These are phyloP conservation scores for Camponotus fellah DNA, from an alignment of 2,888 invertebrate genomes.

Conservation along the genomic window DNA sequence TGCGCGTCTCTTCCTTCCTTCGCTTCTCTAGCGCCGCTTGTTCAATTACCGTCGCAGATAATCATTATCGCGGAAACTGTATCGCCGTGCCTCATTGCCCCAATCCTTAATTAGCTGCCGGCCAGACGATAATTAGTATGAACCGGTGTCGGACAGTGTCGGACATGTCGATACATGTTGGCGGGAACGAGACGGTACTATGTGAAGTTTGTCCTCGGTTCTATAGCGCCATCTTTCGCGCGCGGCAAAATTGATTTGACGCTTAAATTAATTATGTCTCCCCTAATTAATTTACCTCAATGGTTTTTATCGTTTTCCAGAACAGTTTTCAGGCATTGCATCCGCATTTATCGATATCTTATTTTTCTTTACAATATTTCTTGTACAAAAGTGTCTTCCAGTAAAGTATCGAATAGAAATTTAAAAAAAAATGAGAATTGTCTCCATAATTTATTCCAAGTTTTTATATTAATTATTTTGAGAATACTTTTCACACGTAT, in stretches of 20 bases:
- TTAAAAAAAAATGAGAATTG: too few species aligned
- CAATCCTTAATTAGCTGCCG: conserved; percentile 83
- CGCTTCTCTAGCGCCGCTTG: conserved; percentile 70
- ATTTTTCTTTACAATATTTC: background rate
- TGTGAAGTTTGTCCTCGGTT: conserved; percentile 42
- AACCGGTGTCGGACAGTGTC: conserved; percentile 70
- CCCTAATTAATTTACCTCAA: background rate
- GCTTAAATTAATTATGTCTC: background rate
- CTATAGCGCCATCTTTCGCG: background rate
- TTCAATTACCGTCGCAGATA: conserved; percentile 82
- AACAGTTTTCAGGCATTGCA: background rate
- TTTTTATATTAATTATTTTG: too few species aligned
- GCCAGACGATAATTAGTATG: conserved; percentile 81
- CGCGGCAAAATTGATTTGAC: conserved; percentile 10
- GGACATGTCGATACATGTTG: conserved; percentile 70
- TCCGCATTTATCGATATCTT: background rate
- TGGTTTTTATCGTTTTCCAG: background rate
- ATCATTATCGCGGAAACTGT: conserved; percentile 83
- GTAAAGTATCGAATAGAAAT: too few species aligned
- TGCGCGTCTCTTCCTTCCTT: conserved; percentile 43
- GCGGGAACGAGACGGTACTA: conserved; percentile 68
- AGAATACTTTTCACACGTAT: background rate
- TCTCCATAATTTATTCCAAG: too few species aligned
- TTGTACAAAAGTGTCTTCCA: background rate
- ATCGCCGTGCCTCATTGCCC: conserved; percentile 82